A percentile compares a stretch with the other conserved stretches of the same genome.
phyloP scores from a whole-genome alignment of 2,888 invertebrate species.

The Geophilus truncorum region DNA sequence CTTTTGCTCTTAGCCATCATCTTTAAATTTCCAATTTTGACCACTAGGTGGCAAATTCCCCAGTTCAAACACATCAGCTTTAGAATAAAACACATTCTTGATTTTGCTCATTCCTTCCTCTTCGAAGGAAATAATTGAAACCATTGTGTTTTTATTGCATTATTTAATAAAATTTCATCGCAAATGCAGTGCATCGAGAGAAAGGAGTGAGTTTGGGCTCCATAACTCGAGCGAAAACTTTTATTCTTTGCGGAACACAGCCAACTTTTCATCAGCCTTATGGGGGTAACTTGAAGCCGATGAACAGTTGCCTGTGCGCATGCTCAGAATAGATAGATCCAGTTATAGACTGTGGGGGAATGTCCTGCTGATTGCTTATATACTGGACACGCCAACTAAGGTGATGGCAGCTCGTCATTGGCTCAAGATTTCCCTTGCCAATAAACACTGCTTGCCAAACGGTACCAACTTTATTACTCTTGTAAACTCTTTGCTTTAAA shows the following conservation, averaged over 20 bases:
- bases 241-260: neutral
- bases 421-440: constrained; percentile 11
- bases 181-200: neutral
- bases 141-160: neutral
- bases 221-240: neutral
- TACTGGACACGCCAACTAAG: neutral
- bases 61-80: too few species aligned
- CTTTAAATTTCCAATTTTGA: too few species aligned
- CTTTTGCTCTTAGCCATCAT: too few species aligned
- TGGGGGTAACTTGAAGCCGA: neutral
- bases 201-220: neutral
- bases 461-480: neutral
- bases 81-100: too few species aligned
- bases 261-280: constrained; percentile 1
- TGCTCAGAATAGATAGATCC: constrained; percentile 7
- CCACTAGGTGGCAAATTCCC: too few species aligned
- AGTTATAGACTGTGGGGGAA: neutral
- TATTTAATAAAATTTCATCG: neutral
- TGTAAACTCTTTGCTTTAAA: too few species aligned
- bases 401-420: constrained; percentile 5
- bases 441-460: neutral
- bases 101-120: too few species aligned
- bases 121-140: too few species aligned
- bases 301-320: neutral
- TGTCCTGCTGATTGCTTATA: constrained; percentile 11